Evolutionary conservation across 64 coral and sea anemone genomes (phyloP).

Genomic region (Catalaphyllia jardinei): DNA sequence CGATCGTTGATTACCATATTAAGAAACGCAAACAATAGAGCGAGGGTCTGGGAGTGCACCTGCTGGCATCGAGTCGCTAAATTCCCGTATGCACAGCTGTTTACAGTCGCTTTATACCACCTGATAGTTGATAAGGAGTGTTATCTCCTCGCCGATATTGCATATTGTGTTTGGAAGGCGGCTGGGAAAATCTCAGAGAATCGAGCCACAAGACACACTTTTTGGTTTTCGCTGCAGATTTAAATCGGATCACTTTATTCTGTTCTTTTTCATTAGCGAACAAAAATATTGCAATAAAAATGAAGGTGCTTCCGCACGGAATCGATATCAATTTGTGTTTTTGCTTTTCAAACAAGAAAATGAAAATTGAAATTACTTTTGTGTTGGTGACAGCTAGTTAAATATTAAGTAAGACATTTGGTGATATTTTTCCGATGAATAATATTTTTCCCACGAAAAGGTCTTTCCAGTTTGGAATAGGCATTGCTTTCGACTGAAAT

Average conservation of each 20-base stretch:
- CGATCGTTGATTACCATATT: constrained; percentile 8
- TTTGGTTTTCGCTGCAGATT: neutral
- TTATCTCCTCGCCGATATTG: constrained; percentile 40
- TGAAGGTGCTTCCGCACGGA: constrained; percentile 19
- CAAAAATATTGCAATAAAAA: constrained; percentile 12
- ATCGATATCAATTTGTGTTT: constrained; percentile 33
- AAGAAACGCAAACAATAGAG: constrained; percentile 30
- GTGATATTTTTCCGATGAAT: constrained; percentile 9
- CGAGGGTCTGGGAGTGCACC: constrained; percentile 17
- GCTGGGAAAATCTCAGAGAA: constrained; percentile 51
- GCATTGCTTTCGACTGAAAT: neutral
- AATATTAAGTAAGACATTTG: constrained; percentile 49
- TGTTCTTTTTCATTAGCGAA: neutral
- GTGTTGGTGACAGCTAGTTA: constrained; percentile 52
- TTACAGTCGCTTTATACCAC: constrained; percentile 5
- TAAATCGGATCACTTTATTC: neutral
- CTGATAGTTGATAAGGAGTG: constrained; percentile 48
- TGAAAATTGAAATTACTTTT: constrained; percentile 62
- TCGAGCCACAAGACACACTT: neutral
- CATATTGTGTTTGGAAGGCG: constrained; percentile 31
- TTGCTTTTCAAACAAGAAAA: constrained; percentile 58
- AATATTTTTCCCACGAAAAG: constrained; percentile 27
- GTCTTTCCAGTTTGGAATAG: neutral
- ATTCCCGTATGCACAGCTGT: constrained; percentile 53
- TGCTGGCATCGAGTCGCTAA: neutral